phyloP scores from a whole-genome alignment of 2,888 invertebrate genomes.

The Caenorhabditis parvicauda region DNA sequence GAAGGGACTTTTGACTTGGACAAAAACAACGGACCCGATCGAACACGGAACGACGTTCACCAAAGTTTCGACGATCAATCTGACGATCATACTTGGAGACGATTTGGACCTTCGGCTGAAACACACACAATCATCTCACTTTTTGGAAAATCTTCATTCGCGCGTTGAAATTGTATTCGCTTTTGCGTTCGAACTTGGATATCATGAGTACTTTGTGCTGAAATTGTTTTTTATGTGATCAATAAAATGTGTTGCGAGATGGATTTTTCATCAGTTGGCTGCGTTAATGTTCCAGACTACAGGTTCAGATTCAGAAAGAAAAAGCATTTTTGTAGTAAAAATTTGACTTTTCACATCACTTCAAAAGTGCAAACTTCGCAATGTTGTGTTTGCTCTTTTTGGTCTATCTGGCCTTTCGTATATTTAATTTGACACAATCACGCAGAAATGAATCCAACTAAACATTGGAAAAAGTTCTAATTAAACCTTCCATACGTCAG shows the following conservation, averaged over 20 bases:
- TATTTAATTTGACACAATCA: too few relatives aligned
- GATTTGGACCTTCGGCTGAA: slow-evolving; percentile 89
- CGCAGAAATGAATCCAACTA: too few relatives aligned
- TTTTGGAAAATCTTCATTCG: slow-evolving; percentile 26
- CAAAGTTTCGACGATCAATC: slow-evolving; percentile 79
- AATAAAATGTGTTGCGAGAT: background rate
- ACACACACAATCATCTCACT: slow-evolving; percentile 26
- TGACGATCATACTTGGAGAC: slow-evolving; percentile 98
- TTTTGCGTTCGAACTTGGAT: slow-evolving; percentile 95
- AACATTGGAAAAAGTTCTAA: too few relatives aligned
- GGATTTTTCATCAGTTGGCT: background rate
- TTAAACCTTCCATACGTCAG: too few relatives aligned
- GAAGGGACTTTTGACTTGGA: background rate
- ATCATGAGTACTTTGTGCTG: slow-evolving; percentile 95
- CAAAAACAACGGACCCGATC: slow-evolving; percentile 47
- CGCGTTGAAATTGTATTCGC: slow-evolving; percentile 71
- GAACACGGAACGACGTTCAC: slow-evolving; percentile 56
- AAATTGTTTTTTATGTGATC: slow-evolving; percentile 8
- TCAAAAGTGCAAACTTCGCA: too few relatives aligned
- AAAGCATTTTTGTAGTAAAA: too few relatives aligned
- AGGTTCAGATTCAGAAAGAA: too few relatives aligned
- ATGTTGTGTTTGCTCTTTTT: too few relatives aligned
- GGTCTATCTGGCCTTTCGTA: too few relatives aligned
- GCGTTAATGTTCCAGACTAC: too few relatives aligned
- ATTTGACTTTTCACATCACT: too few relatives aligned